Base-by-base conservation (phyloP, 2,797 vertebrate genomes). In the Gambelia wislizenii region DNA sequence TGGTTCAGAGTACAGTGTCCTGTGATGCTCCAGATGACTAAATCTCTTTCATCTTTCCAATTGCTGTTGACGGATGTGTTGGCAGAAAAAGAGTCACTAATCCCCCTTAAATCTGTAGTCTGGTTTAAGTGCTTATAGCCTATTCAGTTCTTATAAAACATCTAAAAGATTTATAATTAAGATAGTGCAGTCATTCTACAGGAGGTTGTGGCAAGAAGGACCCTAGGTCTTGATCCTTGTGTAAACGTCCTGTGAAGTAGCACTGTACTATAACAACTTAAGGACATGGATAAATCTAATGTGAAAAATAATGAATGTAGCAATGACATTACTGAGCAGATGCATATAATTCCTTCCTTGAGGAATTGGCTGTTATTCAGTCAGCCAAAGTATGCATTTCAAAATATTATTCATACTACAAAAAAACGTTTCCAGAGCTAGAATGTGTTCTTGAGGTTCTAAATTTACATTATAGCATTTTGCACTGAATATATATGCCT, bases 381-480 rank as follows among this genome's bases (percentile, higher is more conserved):
- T 59, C 85, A 64, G 47, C 87, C 36, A 52, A 88, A 54, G 33
- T 59, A 18, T 86, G 91, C 91, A 83, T 81, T 59, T 94, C 90
- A 95, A 92, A 92, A 84, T 56, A 61, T 74, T 81, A 44, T 74
- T 89, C 83, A 64, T 54, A 56, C 76, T 90, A 89, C 91, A 6
- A 70, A 79, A 77, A 84, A 44, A 70, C 75, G 84, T 76, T 93
- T 89, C 84, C 86, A 86, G 75, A 94, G 83, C 72, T 76, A 39
- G 92, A 91, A 54, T 85, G 82, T 85, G 89, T 80, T 92, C 90
- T n/a, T 33, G 72, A 94, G n/a, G 44, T 87, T 82, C 89, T 84
- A 92, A 90, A 94, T 94, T 85, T 93, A 89, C 89, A 93, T 76
- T 84, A 83, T 89, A 36, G 87, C 89, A 89, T 95, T 94, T 95